Evolutionary conservation across 2,888 invertebrate species (phyloP).

Genomic region (Dicranocentrus wangi): DNA sequence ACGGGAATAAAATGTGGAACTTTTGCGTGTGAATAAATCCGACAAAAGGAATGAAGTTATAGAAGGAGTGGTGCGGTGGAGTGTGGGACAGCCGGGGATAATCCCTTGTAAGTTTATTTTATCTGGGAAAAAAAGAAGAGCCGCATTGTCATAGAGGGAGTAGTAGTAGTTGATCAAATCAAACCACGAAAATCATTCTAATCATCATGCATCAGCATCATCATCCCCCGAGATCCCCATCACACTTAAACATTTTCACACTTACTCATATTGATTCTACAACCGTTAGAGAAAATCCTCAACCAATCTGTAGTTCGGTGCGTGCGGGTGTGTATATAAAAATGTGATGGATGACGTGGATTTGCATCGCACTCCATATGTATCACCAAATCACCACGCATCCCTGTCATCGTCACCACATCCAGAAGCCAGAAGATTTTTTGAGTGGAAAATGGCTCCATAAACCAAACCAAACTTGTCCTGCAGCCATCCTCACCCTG

Average conservation of each 20-base stretch:
- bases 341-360: slow-evolving; percentile 45
- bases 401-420: no score
- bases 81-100: slow-evolving; percentile 15
- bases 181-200: slow-evolving; percentile 54
- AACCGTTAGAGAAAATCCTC: no score
- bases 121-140: slow-evolving; percentile 14
- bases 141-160: slow-evolving; percentile 39
- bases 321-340: slow-evolving; percentile 54
- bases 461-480: slow-evolving; percentile 24
- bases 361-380: slow-evolving; percentile 5
- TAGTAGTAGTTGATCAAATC: slow-evolving; percentile 50
- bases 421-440: no score
- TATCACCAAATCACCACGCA: neutral
- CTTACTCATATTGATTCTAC: slow-evolving; percentile 45
- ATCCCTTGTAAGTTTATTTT: slow-evolving; percentile 53
- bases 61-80: neutral
- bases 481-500: no score
- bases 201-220: slow-evolving; percentile 26
- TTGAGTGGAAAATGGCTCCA: neutral
- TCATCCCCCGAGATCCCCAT: neutral
- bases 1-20: slow-evolving; percentile 4
- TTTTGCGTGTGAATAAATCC: slow-evolving; percentile 17
- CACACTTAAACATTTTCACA: slow-evolving; percentile 44
- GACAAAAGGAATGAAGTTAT: neutral
- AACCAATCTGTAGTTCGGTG: no score